Evolutionary conservation across 92 coral and sea anemone genomes (phyloP).

Genomic region (Actinernus sp.): DNA sequence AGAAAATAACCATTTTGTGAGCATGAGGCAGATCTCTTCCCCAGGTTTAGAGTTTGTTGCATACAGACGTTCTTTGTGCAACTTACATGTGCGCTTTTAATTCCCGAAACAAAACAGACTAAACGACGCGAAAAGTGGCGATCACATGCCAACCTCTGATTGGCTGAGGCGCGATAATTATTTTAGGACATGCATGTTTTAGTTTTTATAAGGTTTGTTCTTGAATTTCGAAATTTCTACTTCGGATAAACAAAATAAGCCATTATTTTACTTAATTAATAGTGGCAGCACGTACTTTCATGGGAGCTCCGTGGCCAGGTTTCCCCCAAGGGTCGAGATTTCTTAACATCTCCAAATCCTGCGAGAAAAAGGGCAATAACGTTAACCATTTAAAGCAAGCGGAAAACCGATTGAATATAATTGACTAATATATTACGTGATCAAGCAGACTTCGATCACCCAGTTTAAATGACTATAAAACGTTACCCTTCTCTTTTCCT

Average conservation of each 20-base stretch:
- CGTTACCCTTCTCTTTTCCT: conserved; percentile 80
- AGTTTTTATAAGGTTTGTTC: too few relatives aligned
- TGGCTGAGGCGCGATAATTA: background rate
- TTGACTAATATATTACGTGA: background rate
- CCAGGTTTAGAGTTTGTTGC: too few relatives aligned
- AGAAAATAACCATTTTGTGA: background rate
- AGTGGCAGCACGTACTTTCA: too few relatives aligned
- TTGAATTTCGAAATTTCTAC: too few relatives aligned
- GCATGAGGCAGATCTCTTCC: too few relatives aligned
- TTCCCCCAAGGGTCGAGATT: conserved; percentile 81
- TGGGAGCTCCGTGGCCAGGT: conserved; percentile 92
- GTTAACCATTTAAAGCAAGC: background rate
- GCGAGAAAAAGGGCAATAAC: background rate
- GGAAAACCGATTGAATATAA: background rate
- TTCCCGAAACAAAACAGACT: too few relatives aligned
- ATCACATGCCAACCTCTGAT: background rate
- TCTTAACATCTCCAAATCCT: conserved; percentile 82
- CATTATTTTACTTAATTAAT: too few relatives aligned
- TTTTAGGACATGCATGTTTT: too few relatives aligned
- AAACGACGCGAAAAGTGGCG: background rate
- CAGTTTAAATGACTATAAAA: background rate
- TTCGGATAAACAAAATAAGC: too few relatives aligned
- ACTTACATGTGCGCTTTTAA: too few relatives aligned
- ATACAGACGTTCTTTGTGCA: too few relatives aligned
- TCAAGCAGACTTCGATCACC: too few relatives aligned